These are phyloP conservation scores for Sorex araneus DNA, from an alignment of 2,113 vertebrate species.

Conservation along the genomic window DNA sequence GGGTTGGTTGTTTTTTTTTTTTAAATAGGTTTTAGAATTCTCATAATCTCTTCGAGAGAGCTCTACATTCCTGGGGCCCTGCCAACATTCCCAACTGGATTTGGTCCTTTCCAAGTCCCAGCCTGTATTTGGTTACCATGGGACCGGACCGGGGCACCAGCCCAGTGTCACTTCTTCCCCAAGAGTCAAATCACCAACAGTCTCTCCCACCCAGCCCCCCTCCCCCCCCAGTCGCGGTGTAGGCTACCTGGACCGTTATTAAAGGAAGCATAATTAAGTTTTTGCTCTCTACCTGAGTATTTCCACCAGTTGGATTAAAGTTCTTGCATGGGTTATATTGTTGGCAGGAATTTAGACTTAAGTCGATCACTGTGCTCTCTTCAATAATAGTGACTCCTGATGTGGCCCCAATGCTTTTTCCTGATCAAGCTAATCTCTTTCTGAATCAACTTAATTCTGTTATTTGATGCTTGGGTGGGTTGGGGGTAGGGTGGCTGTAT, in stretches of 20 bases:
- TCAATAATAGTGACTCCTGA: conserved; percentile 56
- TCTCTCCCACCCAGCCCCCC: no score
- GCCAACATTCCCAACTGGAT: conserved; percentile 83
- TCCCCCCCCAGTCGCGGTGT: neutral
- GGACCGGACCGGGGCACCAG: conserved; percentile 55
- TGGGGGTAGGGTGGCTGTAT: no score
- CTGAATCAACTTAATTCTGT: no score
- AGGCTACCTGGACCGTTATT: neutral
- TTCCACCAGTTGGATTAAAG: conserved; percentile 53
- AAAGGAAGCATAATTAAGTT: conserved; percentile 47
- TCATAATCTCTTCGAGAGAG: conserved; percentile 64
- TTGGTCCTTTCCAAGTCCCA: conserved; percentile 59
- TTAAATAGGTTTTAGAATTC: conserved; percentile 58
- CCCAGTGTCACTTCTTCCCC: conserved; percentile 42
- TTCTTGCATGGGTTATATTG: conserved; percentile 19
- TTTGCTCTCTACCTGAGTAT: conserved; percentile 9
- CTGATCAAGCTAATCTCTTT: conserved; percentile 27
- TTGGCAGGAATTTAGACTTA: conserved; percentile 14
- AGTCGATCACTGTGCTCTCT: conserved; percentile 11
- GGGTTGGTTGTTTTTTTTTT: conserved; percentile 55
- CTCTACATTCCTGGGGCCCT: conserved; percentile 66
- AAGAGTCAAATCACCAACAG: conserved; percentile 69
- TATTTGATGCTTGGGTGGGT: no score
- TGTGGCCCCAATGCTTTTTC: conserved; percentile 15
- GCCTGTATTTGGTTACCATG: conserved; percentile 81